Conservation (phyloP, 1,140 invertebrate species). For the Lasioglossum baleicum region DNA sequence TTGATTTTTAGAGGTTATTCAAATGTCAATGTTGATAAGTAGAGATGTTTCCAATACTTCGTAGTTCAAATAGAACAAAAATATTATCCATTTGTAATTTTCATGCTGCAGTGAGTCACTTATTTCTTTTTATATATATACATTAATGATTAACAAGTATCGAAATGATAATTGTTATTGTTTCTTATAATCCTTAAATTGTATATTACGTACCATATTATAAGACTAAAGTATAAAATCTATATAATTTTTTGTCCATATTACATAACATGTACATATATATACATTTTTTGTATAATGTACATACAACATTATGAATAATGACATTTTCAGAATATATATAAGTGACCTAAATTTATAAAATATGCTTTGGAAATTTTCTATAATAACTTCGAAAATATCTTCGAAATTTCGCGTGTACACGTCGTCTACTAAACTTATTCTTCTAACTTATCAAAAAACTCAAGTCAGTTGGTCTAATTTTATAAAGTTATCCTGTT, state of each 20-base stretch:
- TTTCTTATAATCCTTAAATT: not conserved
- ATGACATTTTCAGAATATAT: not conserved
- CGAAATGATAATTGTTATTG: not conserved
- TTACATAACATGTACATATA: too few relatives aligned
- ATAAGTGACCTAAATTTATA: not conserved
- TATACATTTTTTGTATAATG: not conserved
- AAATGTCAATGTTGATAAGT: constrained; percentile 2
- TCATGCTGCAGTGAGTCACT: constrained; percentile 9
- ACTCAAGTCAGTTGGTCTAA: too few relatives aligned
- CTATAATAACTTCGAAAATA: too few relatives aligned
- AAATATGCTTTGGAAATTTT: not conserved
- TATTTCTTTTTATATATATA: not conserved
- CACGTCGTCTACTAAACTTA: too few relatives aligned
- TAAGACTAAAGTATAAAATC: not conserved
- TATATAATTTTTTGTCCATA: not conserved
- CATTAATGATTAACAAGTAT: not conserved
- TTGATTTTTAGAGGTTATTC: constrained; percentile 17
- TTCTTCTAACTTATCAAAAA: too few relatives aligned
- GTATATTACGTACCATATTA: not conserved
- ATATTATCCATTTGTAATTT: constrained; percentile 28
- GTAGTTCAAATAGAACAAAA: constrained; percentile 16
- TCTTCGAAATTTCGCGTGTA: too few relatives aligned
- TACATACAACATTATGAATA: not conserved
- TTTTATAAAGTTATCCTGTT: too few relatives aligned
- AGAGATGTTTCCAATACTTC: constrained; percentile 23